Percentiles rank a stretch among this genome's conserved stretches.
Conservation (phyloP, 2,113 vertebrate species). For the Periophthalmus modestus region DNA sequence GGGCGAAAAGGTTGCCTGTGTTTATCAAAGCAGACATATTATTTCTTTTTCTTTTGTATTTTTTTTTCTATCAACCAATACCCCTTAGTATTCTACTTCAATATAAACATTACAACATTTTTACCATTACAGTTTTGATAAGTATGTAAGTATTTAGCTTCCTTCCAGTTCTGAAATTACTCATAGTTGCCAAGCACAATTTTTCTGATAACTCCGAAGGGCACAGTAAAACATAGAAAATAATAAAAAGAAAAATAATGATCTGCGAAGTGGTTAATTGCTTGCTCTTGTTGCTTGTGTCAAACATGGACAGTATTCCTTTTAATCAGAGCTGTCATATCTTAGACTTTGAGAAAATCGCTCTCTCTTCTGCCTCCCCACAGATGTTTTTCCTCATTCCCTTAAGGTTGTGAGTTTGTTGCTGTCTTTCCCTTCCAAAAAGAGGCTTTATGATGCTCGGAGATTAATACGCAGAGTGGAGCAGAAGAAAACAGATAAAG, state of each 20-base stretch:
- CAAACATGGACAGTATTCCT: conserved; percentile 21
- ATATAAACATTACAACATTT: background rate
- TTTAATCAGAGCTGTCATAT: conserved; percentile 7
- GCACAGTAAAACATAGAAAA: background rate
- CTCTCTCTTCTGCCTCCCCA: conserved; percentile 14
- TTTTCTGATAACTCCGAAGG: background rate
- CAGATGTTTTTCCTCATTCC: conserved; percentile 32
- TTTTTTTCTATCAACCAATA: no score
- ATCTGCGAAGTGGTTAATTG: conserved; percentile 19
- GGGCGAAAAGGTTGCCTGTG: no score
- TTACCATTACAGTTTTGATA: background rate
- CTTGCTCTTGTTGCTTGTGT: conserved; percentile 1
- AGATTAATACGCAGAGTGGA: conserved; percentile 23
- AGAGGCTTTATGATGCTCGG: conserved; percentile 3
- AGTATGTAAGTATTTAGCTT: background rate
- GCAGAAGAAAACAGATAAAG: conserved; percentile 24
- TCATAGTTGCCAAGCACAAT: background rate
- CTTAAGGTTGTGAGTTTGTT: background rate
- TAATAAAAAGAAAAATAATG: background rate
- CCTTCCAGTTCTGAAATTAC: background rate
- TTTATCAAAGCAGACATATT: no score
- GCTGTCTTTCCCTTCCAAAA: conserved; percentile 7
- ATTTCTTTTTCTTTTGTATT: no score
- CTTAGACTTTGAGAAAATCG: conserved; percentile 15
- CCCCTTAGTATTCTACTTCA: no score